These are phyloP conservation scores for Sandelia bainsii DNA, from an alignment of 2,797 vertebrate genomes.

Conservation along the genomic window DNA sequence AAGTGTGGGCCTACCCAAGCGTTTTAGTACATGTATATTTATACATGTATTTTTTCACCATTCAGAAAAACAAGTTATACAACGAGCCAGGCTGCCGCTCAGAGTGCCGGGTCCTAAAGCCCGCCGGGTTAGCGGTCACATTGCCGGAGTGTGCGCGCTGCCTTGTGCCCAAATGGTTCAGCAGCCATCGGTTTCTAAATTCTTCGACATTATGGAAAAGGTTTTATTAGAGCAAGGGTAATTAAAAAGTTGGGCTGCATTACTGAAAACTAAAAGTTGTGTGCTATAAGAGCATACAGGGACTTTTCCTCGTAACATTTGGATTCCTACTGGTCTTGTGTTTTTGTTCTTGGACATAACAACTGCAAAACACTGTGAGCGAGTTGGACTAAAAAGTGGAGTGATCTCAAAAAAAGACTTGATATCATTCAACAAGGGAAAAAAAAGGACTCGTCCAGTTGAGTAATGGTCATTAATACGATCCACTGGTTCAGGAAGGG, in stretches of 20 bases:
- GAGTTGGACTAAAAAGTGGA: conserved; percentile 15
- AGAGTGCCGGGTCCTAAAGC: conserved; percentile 76
- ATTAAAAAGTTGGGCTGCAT: conserved; percentile 19
- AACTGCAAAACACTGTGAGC: background rate
- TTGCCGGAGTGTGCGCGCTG: conserved; percentile 31
- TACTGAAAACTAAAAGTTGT: background rate
- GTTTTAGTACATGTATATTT: conserved; percentile 2
- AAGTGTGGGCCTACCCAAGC: fast-evolving
- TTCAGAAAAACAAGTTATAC: conserved; percentile 87
- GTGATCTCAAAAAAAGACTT: background rate
- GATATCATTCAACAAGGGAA: conserved; percentile 19
- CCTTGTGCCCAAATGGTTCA: conserved; percentile 78
- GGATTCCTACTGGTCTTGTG: conserved; percentile 18
- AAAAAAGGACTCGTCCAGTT: conserved; percentile 71
- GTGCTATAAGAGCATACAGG: conserved; percentile 3
- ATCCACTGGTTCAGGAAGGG: conserved; percentile 98
- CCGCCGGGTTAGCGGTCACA: conserved; percentile 36
- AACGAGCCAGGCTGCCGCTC: conserved; percentile 64
- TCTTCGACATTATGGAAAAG: conserved; percentile 81
- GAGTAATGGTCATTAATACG: conserved; percentile 93
- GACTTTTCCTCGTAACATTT: background rate
- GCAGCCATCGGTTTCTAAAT: conserved; percentile 42
- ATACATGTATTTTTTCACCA: conserved; percentile 34
- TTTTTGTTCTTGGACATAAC: background rate
- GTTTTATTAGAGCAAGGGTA: conserved; percentile 85